Evolutionary conservation across 2,797 vertebrate genomes (phyloP), one percentile per base, ranked within the genome.

Genomic region (Remorina albescens): DNA sequence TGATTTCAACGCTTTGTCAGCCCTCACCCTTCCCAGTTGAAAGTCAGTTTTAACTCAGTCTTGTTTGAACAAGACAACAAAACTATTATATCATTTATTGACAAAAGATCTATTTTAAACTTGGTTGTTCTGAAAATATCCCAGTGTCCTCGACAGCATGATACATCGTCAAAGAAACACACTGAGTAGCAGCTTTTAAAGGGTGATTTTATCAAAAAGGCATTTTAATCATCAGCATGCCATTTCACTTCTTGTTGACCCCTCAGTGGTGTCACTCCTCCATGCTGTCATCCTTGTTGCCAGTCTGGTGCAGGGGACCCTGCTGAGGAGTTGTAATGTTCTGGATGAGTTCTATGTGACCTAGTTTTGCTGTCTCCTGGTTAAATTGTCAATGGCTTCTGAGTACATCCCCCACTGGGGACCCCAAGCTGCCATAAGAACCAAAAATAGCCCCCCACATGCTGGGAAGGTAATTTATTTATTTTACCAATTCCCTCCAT

Each of bases 311-410:
- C 25, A 59, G 78, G 67, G 47, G 81, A 79, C 65, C 78, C 79
- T 76, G 64, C 70, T 49, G 9, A 46, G 39, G 74, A 76, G 41
- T 62, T 59, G 46, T 63, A 55, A 58, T 42, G 67, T 70, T 78
- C 80, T 74, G 67, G 78, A 86, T 82, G 85, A 86, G 85, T 80
- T 51, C 83, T 88, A 83, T 90, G 68, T 91, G 92, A 90, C 92
- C 93, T 89, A 94, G 76, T 91, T 94, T 75, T 80, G 80, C 81
- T 42, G 76, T 91, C 90, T 92, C 82, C 78, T 77, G 39, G 84
- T 90, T 95, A 90, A 94, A 95, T 94, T 92, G 88, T 94, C 94
- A 94, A 94, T 93, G 90, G 91, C 92, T 82, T 80, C 80, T 81
- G 92, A 91, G 90, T 91, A 87, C 92, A 88, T 84, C 85, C 76